Evolutionary conservation across 2,888 invertebrate species (phyloP).

Genomic region (Dioctria linearis): DNA sequence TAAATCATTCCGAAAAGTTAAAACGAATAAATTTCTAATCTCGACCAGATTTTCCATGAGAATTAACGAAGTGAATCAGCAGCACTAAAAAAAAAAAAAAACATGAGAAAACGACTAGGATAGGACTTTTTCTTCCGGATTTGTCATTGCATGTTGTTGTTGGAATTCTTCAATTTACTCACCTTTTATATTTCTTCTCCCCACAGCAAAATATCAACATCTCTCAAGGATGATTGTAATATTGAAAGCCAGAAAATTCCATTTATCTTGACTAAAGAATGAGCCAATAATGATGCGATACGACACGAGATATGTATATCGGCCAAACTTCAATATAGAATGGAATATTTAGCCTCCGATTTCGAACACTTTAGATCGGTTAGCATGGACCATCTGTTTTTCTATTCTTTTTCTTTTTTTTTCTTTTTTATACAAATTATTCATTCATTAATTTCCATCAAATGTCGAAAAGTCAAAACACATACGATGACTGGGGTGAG

Average conservation of each 20-base stretch:
- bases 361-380: neutral
- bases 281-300: constrained; percentile 2
- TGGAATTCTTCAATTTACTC: neutral
- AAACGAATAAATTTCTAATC: neutral
- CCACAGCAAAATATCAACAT: neutral
- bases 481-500: neutral
- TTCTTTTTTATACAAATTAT: neutral
- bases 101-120: neutral
- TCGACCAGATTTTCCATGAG: neutral
- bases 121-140: neutral
- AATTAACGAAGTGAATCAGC: neutral
- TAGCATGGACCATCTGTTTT: neutral
- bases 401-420: too few relatives aligned
- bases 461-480: constrained; percentile 6
- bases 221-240: neutral
- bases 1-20: neutral
- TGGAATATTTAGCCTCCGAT: too few relatives aligned
- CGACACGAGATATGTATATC: neutral
- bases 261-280: neutral
- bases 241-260: neutral
- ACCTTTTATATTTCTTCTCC: neutral
- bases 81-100: neutral
- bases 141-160: neutral
- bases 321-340: too few relatives aligned
- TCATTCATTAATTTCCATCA: constrained; percentile 7